Base-by-base conservation (phyloP, 2,797 vertebrate species). In the Falco biarmicus region DNA sequence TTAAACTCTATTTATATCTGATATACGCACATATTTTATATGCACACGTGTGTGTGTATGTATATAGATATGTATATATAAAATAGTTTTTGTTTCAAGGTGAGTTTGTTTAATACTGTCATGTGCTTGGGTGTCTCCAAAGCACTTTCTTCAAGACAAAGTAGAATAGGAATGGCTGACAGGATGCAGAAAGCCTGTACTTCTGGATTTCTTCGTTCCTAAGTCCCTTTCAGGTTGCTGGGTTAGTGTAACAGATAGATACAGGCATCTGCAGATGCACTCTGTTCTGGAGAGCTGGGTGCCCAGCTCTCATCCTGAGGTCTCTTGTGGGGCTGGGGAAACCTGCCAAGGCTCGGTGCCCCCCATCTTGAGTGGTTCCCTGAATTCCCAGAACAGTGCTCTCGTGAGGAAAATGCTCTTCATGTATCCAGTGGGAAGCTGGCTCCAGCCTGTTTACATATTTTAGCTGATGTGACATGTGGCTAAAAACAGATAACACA, bases 351-450 rank as follows among this genome's bases (percentile, higher is more conserved):
- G 15, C 21, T 63, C 0, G 1, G 13, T 73, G 28, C 4, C 56
- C 4, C 10, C 13, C 1, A 5, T 20, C 56, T 18, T 3, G 26
- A 37, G 48, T 9, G 13, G 10, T 15, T 34, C 22, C 1, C 0
- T 29, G 75, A 60, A 31, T 76, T 89, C 59, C 66, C 51, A 45
- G 77, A 60, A 28, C 3, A 15, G 29, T 53, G 66, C 28, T 84
- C n/a, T 89, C 0, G 0, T 78, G 50, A 81, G 39, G 21, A 93
- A 19, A 2, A 0, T 0, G 2, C 50, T 39, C 26, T 69, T 69
- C 6, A 3, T 60, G 26, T 63, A 89, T 83, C 75, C 45, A 71
- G 45, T 41, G 57, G 64, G 53, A 94, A 85, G n/a, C 57, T 68
- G 90, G 9, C 41, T 93, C 19, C 59, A 61, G 41, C 41, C 28